Conservation (phyloP, 2,797 vertebrate species). For the Onychomys torridus region DNA sequence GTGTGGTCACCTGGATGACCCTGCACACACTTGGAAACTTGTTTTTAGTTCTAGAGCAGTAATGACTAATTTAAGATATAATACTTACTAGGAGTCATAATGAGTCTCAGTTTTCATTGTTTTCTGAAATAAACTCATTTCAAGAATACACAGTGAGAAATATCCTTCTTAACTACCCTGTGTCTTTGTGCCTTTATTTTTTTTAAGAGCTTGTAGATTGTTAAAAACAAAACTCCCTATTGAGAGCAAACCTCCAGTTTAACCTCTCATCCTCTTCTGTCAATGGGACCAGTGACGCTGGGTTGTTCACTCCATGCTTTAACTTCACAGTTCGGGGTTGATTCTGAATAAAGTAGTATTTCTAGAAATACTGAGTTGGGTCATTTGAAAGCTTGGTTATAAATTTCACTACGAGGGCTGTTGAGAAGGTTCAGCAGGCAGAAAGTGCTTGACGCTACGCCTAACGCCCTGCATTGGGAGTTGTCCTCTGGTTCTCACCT, state of each 20-base stretch:
- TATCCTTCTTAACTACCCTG: constrained; percentile 61
- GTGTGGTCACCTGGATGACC: constrained; percentile 24
- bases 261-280: background rate
- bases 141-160: constrained; percentile 63
- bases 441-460: background rate
- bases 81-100: constrained; percentile 73
- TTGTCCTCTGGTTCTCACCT: background rate
- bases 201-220: constrained; percentile 24
- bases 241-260: background rate
- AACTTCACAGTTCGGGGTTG: background rate
- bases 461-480: background rate
- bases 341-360: constrained; percentile 51
- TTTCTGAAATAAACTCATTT: constrained; percentile 81
- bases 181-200: constrained; percentile 68
- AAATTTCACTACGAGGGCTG: constrained; percentile 41
- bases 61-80: constrained; percentile 76
- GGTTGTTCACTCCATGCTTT: background rate
- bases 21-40: constrained; percentile 50
- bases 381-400: constrained; percentile 60
- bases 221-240: constrained; percentile 28
- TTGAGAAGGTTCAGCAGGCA: background rate
- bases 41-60: constrained; percentile 57
- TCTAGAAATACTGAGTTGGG: constrained; percentile 40
- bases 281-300: background rate
- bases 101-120: constrained; percentile 71